Conservation (phyloP, 2,113 vertebrate genomes). For the Sinocyclocheilus rhinocerous region DNA sequence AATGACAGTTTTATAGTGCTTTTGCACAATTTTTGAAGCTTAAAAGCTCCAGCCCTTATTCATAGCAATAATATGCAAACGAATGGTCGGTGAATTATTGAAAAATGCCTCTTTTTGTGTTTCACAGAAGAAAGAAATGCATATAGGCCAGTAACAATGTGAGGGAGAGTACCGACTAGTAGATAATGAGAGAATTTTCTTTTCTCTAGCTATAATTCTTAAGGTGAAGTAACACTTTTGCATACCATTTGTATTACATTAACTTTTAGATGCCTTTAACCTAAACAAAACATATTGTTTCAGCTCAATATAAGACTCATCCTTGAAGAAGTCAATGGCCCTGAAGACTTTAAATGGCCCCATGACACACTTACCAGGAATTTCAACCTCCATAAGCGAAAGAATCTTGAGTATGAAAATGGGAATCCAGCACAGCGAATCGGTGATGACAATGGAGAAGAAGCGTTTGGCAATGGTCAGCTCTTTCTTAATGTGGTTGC, state of each 20-base stretch:
- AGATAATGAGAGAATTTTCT: not conserved
- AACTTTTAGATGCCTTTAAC: not conserved
- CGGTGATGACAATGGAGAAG: conserved; percentile 97
- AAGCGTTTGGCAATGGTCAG: conserved; percentile 93
- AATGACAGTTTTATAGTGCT: not conserved
- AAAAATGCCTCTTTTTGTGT: not conserved
- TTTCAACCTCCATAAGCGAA: conserved; percentile 92
- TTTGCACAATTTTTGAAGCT: not conserved
- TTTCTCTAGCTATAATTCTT: not conserved
- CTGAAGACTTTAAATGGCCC: not conserved
- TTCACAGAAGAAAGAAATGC: not conserved
- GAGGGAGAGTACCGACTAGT: not conserved
- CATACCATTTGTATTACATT: not conserved
- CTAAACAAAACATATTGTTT: not conserved
- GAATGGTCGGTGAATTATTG: not conserved
- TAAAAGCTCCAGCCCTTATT: not conserved
- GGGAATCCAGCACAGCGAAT: conserved; percentile 96
- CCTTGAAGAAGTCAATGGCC: not conserved
- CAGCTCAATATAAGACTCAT: not conserved
- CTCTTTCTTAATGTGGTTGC: conserved; percentile 93
- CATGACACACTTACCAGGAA: conserved; percentile 81
- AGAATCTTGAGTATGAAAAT: conserved; percentile 96
- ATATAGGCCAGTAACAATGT: not conserved
- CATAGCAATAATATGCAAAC: not conserved
- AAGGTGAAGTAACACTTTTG: not conserved